Conservation (phyloP, 1,140 invertebrate species). For the Plectus sambesii region DNA sequence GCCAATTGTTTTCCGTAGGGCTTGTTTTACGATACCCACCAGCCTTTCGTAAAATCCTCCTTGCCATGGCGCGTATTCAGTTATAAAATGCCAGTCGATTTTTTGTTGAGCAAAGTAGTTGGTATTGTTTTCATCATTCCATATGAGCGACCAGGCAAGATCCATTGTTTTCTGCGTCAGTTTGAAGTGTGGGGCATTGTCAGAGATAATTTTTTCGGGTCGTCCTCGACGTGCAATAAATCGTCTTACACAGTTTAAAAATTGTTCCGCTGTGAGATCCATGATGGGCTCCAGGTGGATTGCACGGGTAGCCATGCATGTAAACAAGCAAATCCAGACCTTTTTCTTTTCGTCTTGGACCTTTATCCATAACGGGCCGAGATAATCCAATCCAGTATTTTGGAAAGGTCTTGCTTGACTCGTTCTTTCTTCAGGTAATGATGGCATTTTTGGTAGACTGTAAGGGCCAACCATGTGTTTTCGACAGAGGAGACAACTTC, state of each 20-base stretch:
- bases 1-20: conserved; percentile 40
- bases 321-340: conserved; percentile 46
- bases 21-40: conserved; percentile 33
- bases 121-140: no score
- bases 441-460: conserved; percentile 18
- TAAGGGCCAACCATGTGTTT: no score
- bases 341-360: conserved; percentile 32
- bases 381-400: conserved; percentile 18
- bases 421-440: conserved; percentile 17
- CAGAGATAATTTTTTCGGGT: conserved; percentile 36
- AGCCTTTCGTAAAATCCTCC: conserved; percentile 48
- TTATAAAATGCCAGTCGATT: conserved; percentile 44
- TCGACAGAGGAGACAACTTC: conserved; percentile 11
- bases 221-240: conserved; percentile 42
- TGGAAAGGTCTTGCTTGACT: conserved; percentile 19
- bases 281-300: conserved; percentile 47
- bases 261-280: conserved; percentile 35
- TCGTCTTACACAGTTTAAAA: conserved; percentile 33
- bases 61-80: conserved; percentile 46
- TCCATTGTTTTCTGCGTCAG: conserved; percentile 36
- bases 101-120: conserved; percentile 8
- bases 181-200: conserved; percentile 46
- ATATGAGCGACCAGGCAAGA: no score
- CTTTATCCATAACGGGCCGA: conserved; percentile 28
- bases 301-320: conserved; percentile 45